Evolutionary conservation across 2,113 vertebrate genomes (phyloP), one percentile per base, ranked within the genome.

Genomic region (Alouatta palliata): DNA sequence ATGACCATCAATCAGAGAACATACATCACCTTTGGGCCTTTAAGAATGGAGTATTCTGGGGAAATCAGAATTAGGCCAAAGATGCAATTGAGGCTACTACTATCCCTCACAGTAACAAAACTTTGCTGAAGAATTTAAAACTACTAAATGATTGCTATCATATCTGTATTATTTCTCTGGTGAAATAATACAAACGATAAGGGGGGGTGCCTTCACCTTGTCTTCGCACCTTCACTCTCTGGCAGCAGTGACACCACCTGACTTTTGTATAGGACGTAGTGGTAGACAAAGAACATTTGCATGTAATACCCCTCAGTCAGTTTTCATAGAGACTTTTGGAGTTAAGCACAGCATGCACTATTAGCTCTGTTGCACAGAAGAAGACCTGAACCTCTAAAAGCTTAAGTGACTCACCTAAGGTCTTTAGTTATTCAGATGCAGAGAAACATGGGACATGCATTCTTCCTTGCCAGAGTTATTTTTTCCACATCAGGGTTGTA

Each of bases 271-370:
- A 83, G 27, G n/a, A 61, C 32, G 79, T 32, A 40, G 12, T 19
- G 17, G 19, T 90, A 96, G 35, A 96, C 30, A 95, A 97, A 56
- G 66, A 76, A 73, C 19, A 86, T 54, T 79, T 94, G 19, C 30
- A 52, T 94, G 20, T 56, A 93, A 47, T 85, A 70, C 1, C 25
- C 93, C 35, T 94, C 37, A 79, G n/a, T 73, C 30, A 56, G 14
- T 93, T 88, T 95, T 91, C 45, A 61, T 35, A 73, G 16, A n/a
- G 91, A 58, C 35, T 73, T 91, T 52, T 79, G 30, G 35, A 79
- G 11, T 95, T 79, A 87, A 56, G 47, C 40, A 89, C 27, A 85
- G 6, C 30, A 66, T 73, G 47, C 6, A 83, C 13, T 73, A n/a
- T 88, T 68, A 82, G 27, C 27, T 96, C 12, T 93, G 17, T 70